Base-by-base conservation (phyloP, 2,797 vertebrate genomes). In the Hemibagrus guttatus region DNA sequence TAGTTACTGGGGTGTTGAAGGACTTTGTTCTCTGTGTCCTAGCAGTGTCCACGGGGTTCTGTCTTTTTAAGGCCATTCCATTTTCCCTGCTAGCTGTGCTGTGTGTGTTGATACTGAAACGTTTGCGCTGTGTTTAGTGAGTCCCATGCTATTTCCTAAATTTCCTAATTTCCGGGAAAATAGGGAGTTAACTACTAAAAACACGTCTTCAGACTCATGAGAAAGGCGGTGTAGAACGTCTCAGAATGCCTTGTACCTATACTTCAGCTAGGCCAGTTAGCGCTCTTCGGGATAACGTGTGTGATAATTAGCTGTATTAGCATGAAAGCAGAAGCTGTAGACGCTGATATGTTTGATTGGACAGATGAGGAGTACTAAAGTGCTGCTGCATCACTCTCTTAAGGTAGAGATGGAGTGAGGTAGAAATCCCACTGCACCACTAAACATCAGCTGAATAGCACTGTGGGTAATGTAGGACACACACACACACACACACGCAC, bases 21-120 rank as follows among this genome's bases (percentile, higher is more conserved):
- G 74, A n/a, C n/a, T n/a, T n/a, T n/a, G n/a, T 17, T 54, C 72
- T 75, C 74, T 28, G 49, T 54, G 74, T 76, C 54, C 74, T 28
- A 42, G 35, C 69, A 28, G 72, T 12, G n/a, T 49, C 31, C 46
- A 52, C 21, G 5, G 42, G 16, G 23, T 23, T 3, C 31, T 49
- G 71, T 11, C 17, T 6, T 46, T 74, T 72, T 13, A 72, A 72
- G 71, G 46, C 72, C 72, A n/a, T 52, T n/a, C 3, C 28, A 23
- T 28, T 58, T 52, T 58, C 17, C 5, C 16, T 58, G 16, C 56
- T 5, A 56, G 54, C 8, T 12, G 52, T 58, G 26, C 3, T 49
- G 42, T 23, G n/a, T n/a, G n/a, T 46, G 19, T 12, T 39, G 35
- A n/a, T n/a, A n/a, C n/a, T 23, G 72, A 74, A 74, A 19, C 21